Conservation (phyloP, 1,140 invertebrate genomes). For the Drosophila nigromelanica region DNA sequence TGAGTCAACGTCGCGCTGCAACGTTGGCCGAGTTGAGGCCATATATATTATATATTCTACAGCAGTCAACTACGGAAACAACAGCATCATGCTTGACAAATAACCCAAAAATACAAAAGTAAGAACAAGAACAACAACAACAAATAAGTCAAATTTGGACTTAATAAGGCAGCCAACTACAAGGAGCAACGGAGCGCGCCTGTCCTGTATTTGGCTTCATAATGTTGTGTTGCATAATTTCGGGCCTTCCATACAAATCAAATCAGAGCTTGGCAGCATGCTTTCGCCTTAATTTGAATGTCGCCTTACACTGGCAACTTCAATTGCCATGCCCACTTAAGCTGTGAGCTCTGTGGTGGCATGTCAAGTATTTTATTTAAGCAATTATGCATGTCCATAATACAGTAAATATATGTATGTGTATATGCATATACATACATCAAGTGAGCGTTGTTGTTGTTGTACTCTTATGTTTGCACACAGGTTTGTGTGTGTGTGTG, state of each 20-base stretch:
- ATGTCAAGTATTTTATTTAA: slow-evolving; percentile 62
- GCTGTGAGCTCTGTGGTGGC: slow-evolving; percentile 1
- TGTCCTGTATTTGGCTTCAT: slow-evolving; percentile 40
- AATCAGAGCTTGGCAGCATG: slow-evolving; percentile 9
- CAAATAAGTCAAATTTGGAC: slow-evolving; percentile 61
- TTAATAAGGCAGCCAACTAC: slow-evolving; percentile 46
- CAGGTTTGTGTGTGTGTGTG: not conserved
- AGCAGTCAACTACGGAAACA: slow-evolving; percentile 2
- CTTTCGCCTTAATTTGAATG: slow-evolving; percentile 26
- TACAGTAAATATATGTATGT: slow-evolving; percentile 26
- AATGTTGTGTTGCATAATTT: slow-evolving; percentile 53
- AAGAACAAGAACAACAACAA: slow-evolving; percentile 16
- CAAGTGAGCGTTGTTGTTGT: slow-evolving; percentile 15
- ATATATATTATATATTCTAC: slow-evolving; percentile 4
- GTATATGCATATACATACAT: slow-evolving; percentile 20
- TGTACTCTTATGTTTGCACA: slow-evolving; percentile 24
- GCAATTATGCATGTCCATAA: slow-evolving; percentile 67
- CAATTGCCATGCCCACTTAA: slow-evolving; percentile 24
- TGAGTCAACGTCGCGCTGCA: slow-evolving; percentile 17
- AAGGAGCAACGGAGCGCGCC: slow-evolving; percentile 19
- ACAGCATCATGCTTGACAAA: slow-evolving; percentile 12
- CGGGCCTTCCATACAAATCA: slow-evolving; percentile 27
- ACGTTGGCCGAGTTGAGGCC: slow-evolving; percentile 55
- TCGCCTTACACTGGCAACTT: slow-evolving; percentile 18
- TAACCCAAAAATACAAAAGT: not conserved